These are phyloP conservation scores for Pteromalus puparum DNA, from an alignment of 1,140 invertebrate genomes.

Conservation along the genomic window DNA sequence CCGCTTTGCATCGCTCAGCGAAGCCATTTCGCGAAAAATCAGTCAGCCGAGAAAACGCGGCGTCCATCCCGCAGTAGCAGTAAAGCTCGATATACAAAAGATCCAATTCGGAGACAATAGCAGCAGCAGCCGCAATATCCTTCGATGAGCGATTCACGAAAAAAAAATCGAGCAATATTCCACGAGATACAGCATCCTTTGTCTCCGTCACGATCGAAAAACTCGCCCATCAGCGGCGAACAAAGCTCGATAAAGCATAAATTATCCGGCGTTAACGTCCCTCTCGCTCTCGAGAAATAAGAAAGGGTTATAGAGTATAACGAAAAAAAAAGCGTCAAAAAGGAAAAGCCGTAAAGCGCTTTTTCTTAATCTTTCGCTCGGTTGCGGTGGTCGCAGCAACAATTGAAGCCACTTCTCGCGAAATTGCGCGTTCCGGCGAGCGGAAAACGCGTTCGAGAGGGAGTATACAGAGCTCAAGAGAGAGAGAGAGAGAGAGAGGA, in stretches of 20 bases:
- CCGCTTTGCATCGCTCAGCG: no score
- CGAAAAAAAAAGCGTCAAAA: not conserved
- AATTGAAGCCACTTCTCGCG: constrained; percentile 11
- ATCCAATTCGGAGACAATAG: not conserved
- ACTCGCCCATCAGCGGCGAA: not conserved
- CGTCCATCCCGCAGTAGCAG: not conserved
- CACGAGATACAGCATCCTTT: not conserved
- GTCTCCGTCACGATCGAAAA: constrained; percentile 1
- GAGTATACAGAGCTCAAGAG: no score
- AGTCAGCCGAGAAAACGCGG: not conserved
- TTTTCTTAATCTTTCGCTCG: not conserved
- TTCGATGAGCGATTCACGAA: not conserved
- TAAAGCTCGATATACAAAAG: not conserved
- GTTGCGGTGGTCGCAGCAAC: constrained; percentile 31
- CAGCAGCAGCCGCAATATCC: no score
- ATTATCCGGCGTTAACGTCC: constrained; percentile 37
- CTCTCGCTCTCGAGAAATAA: not conserved
- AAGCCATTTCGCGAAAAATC: not conserved
- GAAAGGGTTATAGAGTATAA: not conserved
- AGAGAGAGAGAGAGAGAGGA: not conserved
- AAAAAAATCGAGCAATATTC: not conserved
- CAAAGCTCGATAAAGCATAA: constrained; percentile 31
- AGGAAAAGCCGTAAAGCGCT: constrained; percentile 7
- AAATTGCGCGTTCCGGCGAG: constrained; percentile 47
- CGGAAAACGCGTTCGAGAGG: constrained; percentile 42